These are phyloP conservation scores for Varecia variegata DNA, from an alignment of 2,797 vertebrate species.

Conservation along the genomic window DNA sequence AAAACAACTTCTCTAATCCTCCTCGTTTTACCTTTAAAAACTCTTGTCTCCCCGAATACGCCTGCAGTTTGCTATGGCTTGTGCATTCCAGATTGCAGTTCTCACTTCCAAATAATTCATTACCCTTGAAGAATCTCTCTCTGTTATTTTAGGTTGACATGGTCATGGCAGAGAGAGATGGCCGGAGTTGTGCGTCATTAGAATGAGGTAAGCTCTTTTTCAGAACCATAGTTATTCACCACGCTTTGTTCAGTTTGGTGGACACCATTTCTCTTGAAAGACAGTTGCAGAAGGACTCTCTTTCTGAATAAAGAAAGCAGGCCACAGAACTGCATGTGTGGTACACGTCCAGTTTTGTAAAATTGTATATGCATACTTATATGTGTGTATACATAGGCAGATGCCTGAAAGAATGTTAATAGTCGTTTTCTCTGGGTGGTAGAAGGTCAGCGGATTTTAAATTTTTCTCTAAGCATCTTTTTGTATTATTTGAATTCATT, in stretches of 20 bases:
- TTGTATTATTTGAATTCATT: conserved; percentile 12
- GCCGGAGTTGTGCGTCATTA: not conserved
- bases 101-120: not conserved
- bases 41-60: not conserved
- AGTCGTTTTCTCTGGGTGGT: not conserved
- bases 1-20: not conserved
- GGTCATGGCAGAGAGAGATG: not conserved
- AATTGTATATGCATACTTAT: not conserved
- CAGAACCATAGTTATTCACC: not conserved
- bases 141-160: not conserved
- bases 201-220: not conserved
- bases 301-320: not conserved
- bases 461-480: not conserved
- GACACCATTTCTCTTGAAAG: not conserved
- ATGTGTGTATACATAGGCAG: not conserved
- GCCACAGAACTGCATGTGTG: not conserved
- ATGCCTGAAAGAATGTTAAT: not conserved
- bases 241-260: not conserved
- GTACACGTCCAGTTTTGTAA: not conserved
- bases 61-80: not conserved
- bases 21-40: not conserved
- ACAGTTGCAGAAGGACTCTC: not conserved
- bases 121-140: not conserved
- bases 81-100: not conserved
- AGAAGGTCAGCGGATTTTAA: not conserved